Evolutionary conservation across 2,113 vertebrate species (phyloP).

Genomic region (Etia nguti): DNA sequence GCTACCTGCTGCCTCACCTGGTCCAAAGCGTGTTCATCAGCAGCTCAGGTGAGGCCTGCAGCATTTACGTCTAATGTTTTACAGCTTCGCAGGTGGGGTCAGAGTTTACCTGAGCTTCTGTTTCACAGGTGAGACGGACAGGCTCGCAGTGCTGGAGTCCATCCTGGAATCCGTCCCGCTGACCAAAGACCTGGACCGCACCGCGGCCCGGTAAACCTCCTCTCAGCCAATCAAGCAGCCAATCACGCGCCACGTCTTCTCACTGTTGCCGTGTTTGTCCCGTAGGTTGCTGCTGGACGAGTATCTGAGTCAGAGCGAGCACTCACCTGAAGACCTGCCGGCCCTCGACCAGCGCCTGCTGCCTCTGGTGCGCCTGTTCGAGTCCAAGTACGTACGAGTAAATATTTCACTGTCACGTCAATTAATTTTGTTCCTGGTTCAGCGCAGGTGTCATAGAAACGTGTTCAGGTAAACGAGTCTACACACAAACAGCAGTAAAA

Average conservation of each 20-base stretch:
- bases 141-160: constrained; percentile 62
- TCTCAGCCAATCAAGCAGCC: not conserved
- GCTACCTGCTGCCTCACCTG: constrained; percentile 85
- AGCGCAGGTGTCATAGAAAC: not conserved
- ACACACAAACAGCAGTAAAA: not conserved
- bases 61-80: not conserved
- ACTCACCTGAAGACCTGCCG: constrained; percentile 52
- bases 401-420: not conserved
- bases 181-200: constrained; percentile 74
- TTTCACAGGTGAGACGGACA: constrained; percentile 50
- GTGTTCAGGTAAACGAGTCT: not conserved
- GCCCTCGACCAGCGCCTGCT: constrained; percentile 74
- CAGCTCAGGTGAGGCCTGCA: constrained; percentile 44
- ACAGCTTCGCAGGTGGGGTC: not conserved
- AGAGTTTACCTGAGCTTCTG: not conserved
- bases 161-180: constrained; percentile 78
- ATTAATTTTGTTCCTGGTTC: not conserved
- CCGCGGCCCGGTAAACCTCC: constrained; percentile 74
- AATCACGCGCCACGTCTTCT: fast-evolving
- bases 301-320: constrained; percentile 72
- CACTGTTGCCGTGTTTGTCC: not conserved
- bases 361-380: constrained; percentile 84
- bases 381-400: constrained; percentile 79
- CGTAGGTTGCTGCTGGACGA: constrained; percentile 78
- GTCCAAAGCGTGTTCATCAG: constrained; percentile 49